Conservation (phyloP, 2,888 invertebrate genomes). For the Nudaria mundana region DNA sequence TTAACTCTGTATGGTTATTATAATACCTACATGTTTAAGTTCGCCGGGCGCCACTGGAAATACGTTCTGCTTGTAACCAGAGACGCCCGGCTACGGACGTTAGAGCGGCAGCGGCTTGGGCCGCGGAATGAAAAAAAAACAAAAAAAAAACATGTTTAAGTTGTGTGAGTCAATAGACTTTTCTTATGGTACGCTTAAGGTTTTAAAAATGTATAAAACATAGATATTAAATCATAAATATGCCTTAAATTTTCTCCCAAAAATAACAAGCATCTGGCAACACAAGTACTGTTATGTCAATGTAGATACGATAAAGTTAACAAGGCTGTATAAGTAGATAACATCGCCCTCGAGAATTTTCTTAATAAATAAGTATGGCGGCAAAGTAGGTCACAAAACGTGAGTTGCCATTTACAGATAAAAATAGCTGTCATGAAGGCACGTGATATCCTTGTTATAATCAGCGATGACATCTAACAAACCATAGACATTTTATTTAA, state of each 20-base stretch:
- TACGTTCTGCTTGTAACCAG: no score
- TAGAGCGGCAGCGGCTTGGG: no score
- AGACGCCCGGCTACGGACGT: no score
- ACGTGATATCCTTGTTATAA: constrained; percentile 2
- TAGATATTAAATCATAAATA: constrained; percentile 14
- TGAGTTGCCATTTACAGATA: constrained; percentile 17
- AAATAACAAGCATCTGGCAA: constrained; percentile 37
- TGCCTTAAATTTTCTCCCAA: constrained; percentile 10
- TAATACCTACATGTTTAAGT: no score
- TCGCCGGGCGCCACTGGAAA: no score
- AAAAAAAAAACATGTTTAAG: no score
- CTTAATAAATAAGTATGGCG: constrained; percentile 31
- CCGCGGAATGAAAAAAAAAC: no score
- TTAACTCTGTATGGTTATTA: no score
- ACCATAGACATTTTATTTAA: not conserved
- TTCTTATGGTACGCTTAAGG: no score
- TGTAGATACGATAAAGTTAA: constrained; percentile 38
- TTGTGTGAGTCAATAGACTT: no score
- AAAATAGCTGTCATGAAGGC: constrained; percentile 11
- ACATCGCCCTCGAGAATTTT: constrained; percentile 25
- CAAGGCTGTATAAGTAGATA: constrained; percentile 37
- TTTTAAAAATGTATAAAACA: constrained; percentile 8
- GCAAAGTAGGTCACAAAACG: constrained; percentile 34
- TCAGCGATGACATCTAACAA: not conserved
- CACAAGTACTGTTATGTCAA: constrained; percentile 34